These are phyloP conservation scores for Cromileptes altivelis DNA, from an alignment of 2,113 vertebrate genomes.

Conservation along the genomic window DNA sequence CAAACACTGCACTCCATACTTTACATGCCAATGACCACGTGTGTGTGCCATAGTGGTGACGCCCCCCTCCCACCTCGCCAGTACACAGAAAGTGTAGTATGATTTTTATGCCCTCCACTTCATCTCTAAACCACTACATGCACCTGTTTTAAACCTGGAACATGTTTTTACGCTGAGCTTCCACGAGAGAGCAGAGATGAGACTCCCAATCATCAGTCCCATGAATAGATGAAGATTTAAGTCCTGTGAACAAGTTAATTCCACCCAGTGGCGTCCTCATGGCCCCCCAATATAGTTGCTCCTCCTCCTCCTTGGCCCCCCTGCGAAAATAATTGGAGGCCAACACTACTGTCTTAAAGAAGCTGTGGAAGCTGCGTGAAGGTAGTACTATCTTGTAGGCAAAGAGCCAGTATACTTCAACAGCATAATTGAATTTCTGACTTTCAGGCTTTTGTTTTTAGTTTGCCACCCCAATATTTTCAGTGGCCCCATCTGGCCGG, in stretches of 20 bases:
- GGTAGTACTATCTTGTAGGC: too few relatives aligned
- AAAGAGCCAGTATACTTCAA: too few relatives aligned
- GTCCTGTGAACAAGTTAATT: not conserved
- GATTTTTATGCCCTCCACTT: not conserved
- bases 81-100: not conserved
- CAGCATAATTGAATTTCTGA: too few relatives aligned
- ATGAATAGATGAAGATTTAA: slow-evolving; percentile 6
- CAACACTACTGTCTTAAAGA: too few relatives aligned
- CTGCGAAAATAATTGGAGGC: too few relatives aligned
- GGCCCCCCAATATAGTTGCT: too few relatives aligned
- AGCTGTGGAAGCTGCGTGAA: too few relatives aligned
- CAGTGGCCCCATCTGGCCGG: too few relatives aligned
- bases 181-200: slow-evolving; percentile 39
- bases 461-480: too few relatives aligned
- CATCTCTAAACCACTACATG: slow-evolving; percentile 41
- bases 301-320: not conserved
- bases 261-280: too few relatives aligned
- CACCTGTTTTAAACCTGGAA: slow-evolving; percentile 53
- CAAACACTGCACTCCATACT: slow-evolving; percentile 20
- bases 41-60: slow-evolving; percentile 76
- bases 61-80: slow-evolving; percentile 6
- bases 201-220: not conserved
- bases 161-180: slow-evolving; percentile 31
- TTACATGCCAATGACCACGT: slow-evolving; percentile 50
- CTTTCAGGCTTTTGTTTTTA: too few relatives aligned